phyloP scores from a whole-genome alignment of 2,888 invertebrate species.

The Nemurella pictetii region DNA sequence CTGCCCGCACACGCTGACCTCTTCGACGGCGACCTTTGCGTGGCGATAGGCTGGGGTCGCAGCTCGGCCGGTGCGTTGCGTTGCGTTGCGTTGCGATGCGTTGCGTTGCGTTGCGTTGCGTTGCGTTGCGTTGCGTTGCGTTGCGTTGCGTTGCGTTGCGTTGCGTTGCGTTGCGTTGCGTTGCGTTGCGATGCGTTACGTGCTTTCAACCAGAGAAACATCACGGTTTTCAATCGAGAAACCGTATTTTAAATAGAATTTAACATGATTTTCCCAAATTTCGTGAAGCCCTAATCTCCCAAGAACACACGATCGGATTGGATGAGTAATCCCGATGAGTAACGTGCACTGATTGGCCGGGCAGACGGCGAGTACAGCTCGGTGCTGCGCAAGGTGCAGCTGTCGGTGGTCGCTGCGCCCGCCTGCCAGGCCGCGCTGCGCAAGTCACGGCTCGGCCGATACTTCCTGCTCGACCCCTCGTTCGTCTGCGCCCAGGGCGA shows the following conservation, averaged over 20 bases:
- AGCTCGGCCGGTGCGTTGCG: slow-evolving; percentile 47
- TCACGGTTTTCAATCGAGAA: background rate
- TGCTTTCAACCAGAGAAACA: no score
- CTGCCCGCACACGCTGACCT: slow-evolving; percentile 46
- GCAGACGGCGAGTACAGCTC: background rate
- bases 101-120: no score
- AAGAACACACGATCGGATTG: no score
- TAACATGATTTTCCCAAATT: no score
- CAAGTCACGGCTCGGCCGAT: slow-evolving; percentile 49
- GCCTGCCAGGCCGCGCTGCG: slow-evolving; percentile 49
- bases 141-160: background rate
- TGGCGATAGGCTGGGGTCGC: slow-evolving; percentile 52
- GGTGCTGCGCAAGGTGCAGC: background rate
- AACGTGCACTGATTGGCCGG: background rate
- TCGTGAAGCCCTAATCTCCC: no score
- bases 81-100: background rate
- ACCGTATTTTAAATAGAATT: background rate
- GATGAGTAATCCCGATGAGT: background rate
- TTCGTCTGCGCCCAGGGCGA: slow-evolving; percentile 54
- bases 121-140: slow-evolving; percentile 34
- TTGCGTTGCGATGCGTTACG: no score
- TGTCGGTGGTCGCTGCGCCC: background rate
- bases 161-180: no score
- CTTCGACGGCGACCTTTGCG: slow-evolving; percentile 47
- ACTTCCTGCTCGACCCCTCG: slow-evolving; percentile 50